A percentile compares a stretch with the other conserved stretches of the same genome.
phyloP scores from a whole-genome alignment of 2,888 invertebrate genomes.

The Cistogaster globosa region DNA sequence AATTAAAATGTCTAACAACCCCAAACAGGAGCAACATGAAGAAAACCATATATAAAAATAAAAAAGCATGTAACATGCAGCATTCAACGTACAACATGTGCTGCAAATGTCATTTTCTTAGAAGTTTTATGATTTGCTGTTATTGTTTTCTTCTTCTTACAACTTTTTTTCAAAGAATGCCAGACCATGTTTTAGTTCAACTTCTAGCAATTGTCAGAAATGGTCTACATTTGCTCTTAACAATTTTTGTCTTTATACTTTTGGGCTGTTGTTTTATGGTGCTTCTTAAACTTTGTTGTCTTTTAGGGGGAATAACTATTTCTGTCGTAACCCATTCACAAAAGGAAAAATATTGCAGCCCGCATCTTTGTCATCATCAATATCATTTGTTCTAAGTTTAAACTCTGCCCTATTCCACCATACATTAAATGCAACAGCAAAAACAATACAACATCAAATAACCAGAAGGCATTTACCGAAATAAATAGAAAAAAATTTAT shows the following conservation, averaged over 20 bases:
- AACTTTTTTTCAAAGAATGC: conserved; percentile 20
- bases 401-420: conserved; percentile 66
- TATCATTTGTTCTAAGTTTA: conserved; percentile 69
- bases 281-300: conserved; percentile 40
- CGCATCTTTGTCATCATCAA: conserved; percentile 41
- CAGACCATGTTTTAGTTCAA: conserved; percentile 56
- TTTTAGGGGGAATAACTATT: not conserved
- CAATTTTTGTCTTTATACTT: conserved; percentile 16
- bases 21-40: conserved; percentile 22
- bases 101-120: conserved; percentile 66
- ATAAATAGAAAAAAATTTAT: not conserved
- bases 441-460: conserved; percentile 64
- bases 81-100: conserved; percentile 63
- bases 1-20: conserved; percentile 56
- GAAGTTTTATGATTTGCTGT: conserved; percentile 58
- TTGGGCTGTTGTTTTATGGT: conserved; percentile 49
- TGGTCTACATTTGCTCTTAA: conserved; percentile 49
- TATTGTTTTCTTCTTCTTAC: not conserved
- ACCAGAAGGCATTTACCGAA: conserved; percentile 69
- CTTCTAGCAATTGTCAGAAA: conserved; percentile 67
- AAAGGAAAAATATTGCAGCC: conserved; percentile 19
- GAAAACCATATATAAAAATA: conserved; percentile 1
- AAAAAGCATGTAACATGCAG: conserved; percentile 14
- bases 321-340: conserved; percentile 16
- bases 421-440: conserved; percentile 50